phyloP scores from a whole-genome alignment of 2,888 invertebrate genomes.

The Thymelicus lineola region DNA sequence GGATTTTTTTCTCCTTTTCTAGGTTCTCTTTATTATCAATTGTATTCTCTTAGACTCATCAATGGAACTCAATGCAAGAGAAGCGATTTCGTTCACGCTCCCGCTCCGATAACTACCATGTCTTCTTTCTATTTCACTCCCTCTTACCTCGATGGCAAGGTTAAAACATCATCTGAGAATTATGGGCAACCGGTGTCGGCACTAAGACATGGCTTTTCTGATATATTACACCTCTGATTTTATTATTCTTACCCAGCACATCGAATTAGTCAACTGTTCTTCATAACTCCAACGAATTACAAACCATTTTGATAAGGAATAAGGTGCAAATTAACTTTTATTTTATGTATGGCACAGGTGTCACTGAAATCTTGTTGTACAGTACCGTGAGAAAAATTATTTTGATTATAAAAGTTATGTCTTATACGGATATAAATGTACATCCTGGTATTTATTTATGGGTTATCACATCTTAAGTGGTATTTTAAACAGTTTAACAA shows the following conservation, averaged over 20 bases:
- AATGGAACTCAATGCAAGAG: no score
- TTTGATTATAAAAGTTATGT: slow-evolving; percentile 39
- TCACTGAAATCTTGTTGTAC: slow-evolving; percentile 14
- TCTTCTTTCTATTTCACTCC: neutral
- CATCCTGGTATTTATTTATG: slow-evolving; percentile 42
- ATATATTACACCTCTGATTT: slow-evolving; percentile 53
- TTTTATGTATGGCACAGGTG: slow-evolving; percentile 1
- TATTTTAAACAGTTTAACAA: slow-evolving; percentile 42
- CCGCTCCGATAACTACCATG: slow-evolving; percentile 22
- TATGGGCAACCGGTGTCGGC: slow-evolving; percentile 48
- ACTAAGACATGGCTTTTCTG: slow-evolving; percentile 47
- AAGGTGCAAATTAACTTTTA: slow-evolving; percentile 18
- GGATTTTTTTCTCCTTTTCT: no score
- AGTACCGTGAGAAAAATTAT: slow-evolving; percentile 41
- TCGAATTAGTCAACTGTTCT: slow-evolving; percentile 37
- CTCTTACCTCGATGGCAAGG: slow-evolving; percentile 40
- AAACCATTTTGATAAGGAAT: neutral
- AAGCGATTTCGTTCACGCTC: neutral
- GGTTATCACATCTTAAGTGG: slow-evolving; percentile 45
- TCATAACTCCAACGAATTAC: slow-evolving; percentile 6
- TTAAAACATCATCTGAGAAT: slow-evolving; percentile 50
- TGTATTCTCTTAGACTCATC: no score
- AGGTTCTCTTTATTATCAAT: no score
- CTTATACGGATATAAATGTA: slow-evolving; percentile 41
- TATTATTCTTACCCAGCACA: slow-evolving; percentile 50